These are phyloP conservation scores for Alligator mississippiensis DNA, from an alignment of 2,113 vertebrate species.

Conservation along the genomic window DNA sequence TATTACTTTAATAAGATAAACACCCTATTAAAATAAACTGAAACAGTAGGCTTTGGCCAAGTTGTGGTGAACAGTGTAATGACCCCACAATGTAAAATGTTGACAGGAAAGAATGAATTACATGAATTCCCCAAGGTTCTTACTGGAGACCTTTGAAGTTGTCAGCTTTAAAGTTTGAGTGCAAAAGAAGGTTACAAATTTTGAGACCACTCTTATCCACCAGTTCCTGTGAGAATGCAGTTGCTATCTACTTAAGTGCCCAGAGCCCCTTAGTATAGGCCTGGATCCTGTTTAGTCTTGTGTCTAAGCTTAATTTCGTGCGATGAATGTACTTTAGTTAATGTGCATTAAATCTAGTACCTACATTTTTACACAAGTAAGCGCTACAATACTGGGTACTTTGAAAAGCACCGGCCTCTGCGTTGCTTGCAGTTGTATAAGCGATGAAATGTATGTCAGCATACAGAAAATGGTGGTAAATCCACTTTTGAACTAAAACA, in stretches of 20 bases:
- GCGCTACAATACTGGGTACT: too few species aligned
- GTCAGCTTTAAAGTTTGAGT: constrained; percentile 41
- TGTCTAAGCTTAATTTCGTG: constrained; percentile 32
- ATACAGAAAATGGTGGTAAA: too few species aligned
- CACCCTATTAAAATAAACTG: constrained; percentile 65
- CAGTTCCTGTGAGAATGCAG: constrained; percentile 39
- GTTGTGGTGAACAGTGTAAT: constrained; percentile 43
- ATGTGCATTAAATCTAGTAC: background rate
- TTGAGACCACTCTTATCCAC: background rate
- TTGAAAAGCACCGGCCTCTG: too few species aligned
- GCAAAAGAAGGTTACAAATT: constrained; percentile 53
- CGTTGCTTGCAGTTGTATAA: too few species aligned
- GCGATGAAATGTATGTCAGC: too few species aligned
- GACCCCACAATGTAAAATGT: constrained; percentile 44
- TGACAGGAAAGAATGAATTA: constrained; percentile 64
- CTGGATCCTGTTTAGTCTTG: constrained; percentile 54
- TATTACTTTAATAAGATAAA: constrained; percentile 69
- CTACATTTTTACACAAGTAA: too few species aligned
- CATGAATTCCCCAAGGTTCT: constrained; percentile 59
- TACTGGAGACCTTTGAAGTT: constrained; percentile 57
- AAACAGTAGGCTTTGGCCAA: constrained; percentile 59
- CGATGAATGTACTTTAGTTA: background rate
- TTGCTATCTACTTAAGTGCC: background rate
- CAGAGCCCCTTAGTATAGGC: constrained; percentile 48
- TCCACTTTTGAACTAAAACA: too few species aligned